A percentile compares a stretch with the other conserved stretches of the same genome.
These are phyloP conservation scores for Decapterus maruadsi DNA, from an alignment of 2,797 vertebrate species.

Conservation along the genomic window DNA sequence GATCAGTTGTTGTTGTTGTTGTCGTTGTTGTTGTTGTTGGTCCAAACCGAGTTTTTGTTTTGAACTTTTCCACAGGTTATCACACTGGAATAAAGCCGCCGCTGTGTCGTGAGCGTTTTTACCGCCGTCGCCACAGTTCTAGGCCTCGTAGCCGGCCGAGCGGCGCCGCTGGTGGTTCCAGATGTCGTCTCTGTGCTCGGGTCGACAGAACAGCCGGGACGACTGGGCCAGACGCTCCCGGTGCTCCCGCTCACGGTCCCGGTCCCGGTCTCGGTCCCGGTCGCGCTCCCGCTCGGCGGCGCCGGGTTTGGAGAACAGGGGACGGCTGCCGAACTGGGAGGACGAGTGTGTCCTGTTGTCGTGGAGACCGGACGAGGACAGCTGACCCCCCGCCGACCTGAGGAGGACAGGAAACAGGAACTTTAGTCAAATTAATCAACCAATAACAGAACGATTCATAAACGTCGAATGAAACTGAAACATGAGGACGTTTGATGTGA, in stretches of 20 bases:
- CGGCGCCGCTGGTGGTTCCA: slow-evolving; percentile 80
- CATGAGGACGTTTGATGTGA: no score
- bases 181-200: slow-evolving; percentile 81
- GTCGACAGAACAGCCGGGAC: slow-evolving; percentile 79
- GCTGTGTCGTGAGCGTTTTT: background rate
- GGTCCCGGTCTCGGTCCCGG: no score
- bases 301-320: slow-evolving; percentile 18
- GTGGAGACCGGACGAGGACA: slow-evolving; percentile 65
- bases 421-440: no score
- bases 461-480: no score
- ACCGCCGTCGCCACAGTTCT: slow-evolving; percentile 30
- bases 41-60: background rate
- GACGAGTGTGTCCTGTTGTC: slow-evolving; percentile 71
- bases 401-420: background rate
- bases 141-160: slow-evolving; percentile 75
- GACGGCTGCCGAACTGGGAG: slow-evolving; percentile 55
- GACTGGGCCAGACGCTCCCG: slow-evolving; percentile 76
- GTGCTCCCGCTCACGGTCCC: slow-evolving; percentile 58
- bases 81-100: slow-evolving; percentile 31
- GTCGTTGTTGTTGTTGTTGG: background rate
- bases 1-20: background rate
- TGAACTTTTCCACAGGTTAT: slow-evolving; percentile 51
- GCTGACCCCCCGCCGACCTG: slow-evolving; percentile 80
- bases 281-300: background rate
- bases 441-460: no score